A percentile compares a stretch with the other conserved stretches of the same genome.
phyloP scores from a whole-genome alignment of 2,113 vertebrate species.

The Electrona antarctica region DNA sequence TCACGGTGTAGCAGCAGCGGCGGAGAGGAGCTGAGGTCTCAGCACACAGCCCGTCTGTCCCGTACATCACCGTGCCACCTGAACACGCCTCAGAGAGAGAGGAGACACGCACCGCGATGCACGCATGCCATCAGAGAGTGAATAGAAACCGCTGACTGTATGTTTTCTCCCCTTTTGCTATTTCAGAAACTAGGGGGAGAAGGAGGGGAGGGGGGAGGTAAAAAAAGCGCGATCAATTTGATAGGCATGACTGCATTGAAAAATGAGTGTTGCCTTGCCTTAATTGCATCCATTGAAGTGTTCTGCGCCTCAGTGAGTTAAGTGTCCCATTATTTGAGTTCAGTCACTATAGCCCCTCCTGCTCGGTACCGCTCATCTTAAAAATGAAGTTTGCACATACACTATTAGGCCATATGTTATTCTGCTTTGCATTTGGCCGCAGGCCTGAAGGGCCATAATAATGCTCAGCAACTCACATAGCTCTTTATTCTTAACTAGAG shows the following conservation, averaged over 20 bases:
- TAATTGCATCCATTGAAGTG: constrained; percentile 71
- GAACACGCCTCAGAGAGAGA: constrained; percentile 25
- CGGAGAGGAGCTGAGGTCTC: constrained; percentile 22
- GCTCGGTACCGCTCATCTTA: constrained; percentile 33
- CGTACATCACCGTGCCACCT: constrained; percentile 52
- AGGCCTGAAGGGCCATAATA: constrained; percentile 29
- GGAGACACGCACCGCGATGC: too few species aligned
- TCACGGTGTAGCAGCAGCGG: constrained; percentile 13
- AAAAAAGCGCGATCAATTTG: constrained; percentile 62
- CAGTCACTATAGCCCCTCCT: constrained; percentile 33
- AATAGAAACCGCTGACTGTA: constrained; percentile 70
- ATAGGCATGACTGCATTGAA: constrained; percentile 68
- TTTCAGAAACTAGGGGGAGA: constrained; percentile 24
- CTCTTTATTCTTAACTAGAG: constrained; percentile 30
- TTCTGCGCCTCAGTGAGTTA: constrained; percentile 56
- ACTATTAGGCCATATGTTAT: constrained; percentile 22
- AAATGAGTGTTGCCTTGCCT: constrained; percentile 69
- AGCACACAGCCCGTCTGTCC: constrained; percentile 29
- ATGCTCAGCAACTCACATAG: constrained; percentile 26
- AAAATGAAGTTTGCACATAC: constrained; percentile 44
- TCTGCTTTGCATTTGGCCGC: constrained; percentile 15
- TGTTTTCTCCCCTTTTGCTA: constrained; percentile 15
- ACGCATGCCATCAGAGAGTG: constrained; percentile 23
- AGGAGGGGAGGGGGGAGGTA: constrained; percentile 9
- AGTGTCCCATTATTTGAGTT: constrained; percentile 64